phyloP scores from a whole-genome alignment of 2,888 invertebrate genomes.

The Harpagoxenus sublaevis region DNA sequence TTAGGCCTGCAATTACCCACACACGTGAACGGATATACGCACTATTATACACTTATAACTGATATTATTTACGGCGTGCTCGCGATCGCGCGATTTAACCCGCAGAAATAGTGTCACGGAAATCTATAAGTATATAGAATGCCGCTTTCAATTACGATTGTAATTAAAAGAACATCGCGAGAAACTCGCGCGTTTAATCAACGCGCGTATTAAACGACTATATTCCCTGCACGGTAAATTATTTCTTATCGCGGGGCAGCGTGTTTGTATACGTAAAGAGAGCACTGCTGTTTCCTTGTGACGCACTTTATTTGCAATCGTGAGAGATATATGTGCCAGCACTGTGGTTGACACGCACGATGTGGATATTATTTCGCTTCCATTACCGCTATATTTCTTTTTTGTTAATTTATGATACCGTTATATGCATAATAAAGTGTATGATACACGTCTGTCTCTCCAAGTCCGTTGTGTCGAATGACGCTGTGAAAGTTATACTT shows the following conservation, averaged over 20 bases:
- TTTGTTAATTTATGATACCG: not conserved
- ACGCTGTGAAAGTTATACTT: not conserved
- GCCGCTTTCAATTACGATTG: constrained; percentile 18
- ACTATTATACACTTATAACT: constrained; percentile 25
- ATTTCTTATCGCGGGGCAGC: constrained; percentile 30
- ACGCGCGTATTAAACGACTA: constrained; percentile 28
- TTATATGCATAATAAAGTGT: not conserved
- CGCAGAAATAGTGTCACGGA: constrained; percentile 12
- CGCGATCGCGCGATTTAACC: not conserved
- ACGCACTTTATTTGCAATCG: not conserved
- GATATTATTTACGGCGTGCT: constrained; percentile 36
- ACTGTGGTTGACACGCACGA: not conserved
- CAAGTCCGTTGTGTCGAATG: not conserved
- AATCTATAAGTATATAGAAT: constrained; percentile 27
- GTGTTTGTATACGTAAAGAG: not conserved
- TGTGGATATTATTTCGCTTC: not conserved
- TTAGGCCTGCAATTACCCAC: not conserved
- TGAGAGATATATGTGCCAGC: not conserved
- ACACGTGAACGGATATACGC: constrained; percentile 9
- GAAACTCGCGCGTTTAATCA: constrained; percentile 20
- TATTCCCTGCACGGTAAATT: constrained; percentile 23
- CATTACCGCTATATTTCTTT: not conserved
- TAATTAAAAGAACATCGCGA: constrained; percentile 27
- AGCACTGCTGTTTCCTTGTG: not conserved
- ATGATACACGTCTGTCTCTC: not conserved